Base-by-base conservation (phyloP, 2,888 invertebrate genomes). In the Cataglyphis livida region DNA sequence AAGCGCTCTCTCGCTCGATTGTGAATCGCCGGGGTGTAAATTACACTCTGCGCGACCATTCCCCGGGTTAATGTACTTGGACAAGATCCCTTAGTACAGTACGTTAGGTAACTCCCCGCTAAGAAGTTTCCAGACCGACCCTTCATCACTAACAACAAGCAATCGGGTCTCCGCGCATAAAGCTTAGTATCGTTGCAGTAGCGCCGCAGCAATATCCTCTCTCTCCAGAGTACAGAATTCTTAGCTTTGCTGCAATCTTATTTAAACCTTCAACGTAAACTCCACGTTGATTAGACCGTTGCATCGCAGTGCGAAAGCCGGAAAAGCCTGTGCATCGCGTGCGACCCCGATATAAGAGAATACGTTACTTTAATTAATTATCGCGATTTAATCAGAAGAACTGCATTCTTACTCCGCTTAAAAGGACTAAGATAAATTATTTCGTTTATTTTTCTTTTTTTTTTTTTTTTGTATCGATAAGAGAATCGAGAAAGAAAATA, bases 61-160 rank as follows among this genome's bases (percentile, higher is more conserved):
- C 32, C 32, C 59, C 38, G 35, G 57, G 59, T 73, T 78, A 78
- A 78, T 78, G 78, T 59, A 73, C 78, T 78, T 71, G 78, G 78
- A 78, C 78, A 41, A 59, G 78, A 78, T 78, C 78, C 59, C 25
- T 78, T 78, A 59, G 74, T 73, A 9, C 32, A 44, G 74, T 21
- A 59, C 59, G 74, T 59, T 35, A 59, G 78, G 57, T 73, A 44
- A 38, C 10, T 10, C 32, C 74, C 28, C 73, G 12, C 74, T 73
- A 78, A 78, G 78, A 78, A 78, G 74, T 78, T 78, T 78, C 78
- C 78, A 35, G 78, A 73, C 74, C 78, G 78, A 78, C 59, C 59
- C 59, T 78, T 78, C 78, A 35, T 78, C 78, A 35, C 74, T 35
- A 78, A 78, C 59, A 78, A 78, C 78, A 44, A 59, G 78, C 78